These are phyloP conservation scores for Xenus cinereus DNA, from an alignment of 2,113 vertebrate genomes.

Conservation along the genomic window DNA sequence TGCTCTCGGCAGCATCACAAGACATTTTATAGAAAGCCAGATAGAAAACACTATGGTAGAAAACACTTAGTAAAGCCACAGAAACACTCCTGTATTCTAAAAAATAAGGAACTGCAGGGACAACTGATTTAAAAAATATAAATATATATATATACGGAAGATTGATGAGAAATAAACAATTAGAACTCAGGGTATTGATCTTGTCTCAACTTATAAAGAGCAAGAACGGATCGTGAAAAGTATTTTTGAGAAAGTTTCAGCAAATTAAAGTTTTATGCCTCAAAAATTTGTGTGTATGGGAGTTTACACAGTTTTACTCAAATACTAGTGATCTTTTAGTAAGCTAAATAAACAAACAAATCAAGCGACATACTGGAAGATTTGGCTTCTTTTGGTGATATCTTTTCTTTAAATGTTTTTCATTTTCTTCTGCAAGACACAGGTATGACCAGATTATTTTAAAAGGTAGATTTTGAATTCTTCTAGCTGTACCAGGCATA, in stretches of 20 bases:
- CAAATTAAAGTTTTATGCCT: background rate
- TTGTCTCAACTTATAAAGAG: background rate
- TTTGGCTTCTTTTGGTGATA: background rate
- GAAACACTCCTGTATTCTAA: background rate
- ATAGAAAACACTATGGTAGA: background rate
- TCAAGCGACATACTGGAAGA: background rate
- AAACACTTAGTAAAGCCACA: background rate
- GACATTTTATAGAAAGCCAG: background rate
- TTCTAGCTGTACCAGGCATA: background rate
- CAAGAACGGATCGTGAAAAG: background rate
- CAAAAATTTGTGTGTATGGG: background rate
- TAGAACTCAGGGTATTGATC: background rate
- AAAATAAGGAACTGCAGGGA: background rate
- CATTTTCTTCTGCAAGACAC: background rate
- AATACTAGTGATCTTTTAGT: background rate
- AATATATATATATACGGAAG: background rate
- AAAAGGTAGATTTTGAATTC: background rate
- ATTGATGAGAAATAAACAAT: background rate
- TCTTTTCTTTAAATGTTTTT: background rate
- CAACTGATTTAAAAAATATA: background rate
- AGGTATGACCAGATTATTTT: background rate
- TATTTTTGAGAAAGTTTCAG: background rate
- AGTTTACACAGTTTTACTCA: background rate
- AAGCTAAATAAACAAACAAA: background rate
- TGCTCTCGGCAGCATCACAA: background rate